Percentiles rank a stretch among this genome's conserved stretches.
Evolutionary conservation across 2,888 invertebrate species (phyloP).

Genomic region (Trissolcus japonicus): DNA sequence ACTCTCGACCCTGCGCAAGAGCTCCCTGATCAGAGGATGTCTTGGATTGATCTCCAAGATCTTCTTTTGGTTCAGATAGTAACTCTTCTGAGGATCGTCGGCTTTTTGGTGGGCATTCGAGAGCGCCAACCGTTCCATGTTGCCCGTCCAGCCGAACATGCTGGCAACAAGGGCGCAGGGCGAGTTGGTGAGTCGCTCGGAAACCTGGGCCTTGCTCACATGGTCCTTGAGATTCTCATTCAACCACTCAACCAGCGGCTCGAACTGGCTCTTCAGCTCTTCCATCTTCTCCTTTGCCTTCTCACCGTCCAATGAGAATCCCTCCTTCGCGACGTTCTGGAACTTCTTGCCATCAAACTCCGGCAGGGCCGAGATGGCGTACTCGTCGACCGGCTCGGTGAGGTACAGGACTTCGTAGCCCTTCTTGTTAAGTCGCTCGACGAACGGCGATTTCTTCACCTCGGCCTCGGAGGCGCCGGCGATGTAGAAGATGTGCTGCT

Average conservation of each 20-base stretch:
- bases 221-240: slow-evolving; percentile 88
- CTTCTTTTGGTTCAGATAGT: slow-evolving; percentile 96
- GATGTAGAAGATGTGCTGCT: slow-evolving; percentile 97
- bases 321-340: slow-evolving; percentile 99
- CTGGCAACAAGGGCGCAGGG: slow-evolving; percentile 96
- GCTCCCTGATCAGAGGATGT: slow-evolving; percentile 95
- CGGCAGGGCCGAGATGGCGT: slow-evolving; percentile 95
- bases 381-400: slow-evolving; percentile 98
- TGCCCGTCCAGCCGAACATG: slow-evolving; percentile 99
- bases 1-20: slow-evolving; percentile 87
- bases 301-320: slow-evolving; percentile 88
- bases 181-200: slow-evolving; percentile 91
- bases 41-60: slow-evolving; percentile 97
- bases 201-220: slow-evolving; percentile 87
- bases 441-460: slow-evolving; percentile 95
- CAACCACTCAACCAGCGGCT: slow-evolving; percentile 94
- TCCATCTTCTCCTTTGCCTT: slow-evolving; percentile 85
- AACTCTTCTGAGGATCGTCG: slow-evolving; percentile 92
- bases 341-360: slow-evolving; percentile 99
- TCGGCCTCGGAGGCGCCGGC: slow-evolving; percentile 92
- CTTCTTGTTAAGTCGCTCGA: slow-evolving; percentile 92
- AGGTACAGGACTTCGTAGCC: slow-evolving; percentile 97
- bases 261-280: slow-evolving; percentile 85
- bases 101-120: slow-evolving; percentile 97
- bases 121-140: slow-evolving; percentile 96